Evolutionary conservation across 2,888 invertebrate genomes (phyloP).

Genomic region (Idaea straminata): DNA sequence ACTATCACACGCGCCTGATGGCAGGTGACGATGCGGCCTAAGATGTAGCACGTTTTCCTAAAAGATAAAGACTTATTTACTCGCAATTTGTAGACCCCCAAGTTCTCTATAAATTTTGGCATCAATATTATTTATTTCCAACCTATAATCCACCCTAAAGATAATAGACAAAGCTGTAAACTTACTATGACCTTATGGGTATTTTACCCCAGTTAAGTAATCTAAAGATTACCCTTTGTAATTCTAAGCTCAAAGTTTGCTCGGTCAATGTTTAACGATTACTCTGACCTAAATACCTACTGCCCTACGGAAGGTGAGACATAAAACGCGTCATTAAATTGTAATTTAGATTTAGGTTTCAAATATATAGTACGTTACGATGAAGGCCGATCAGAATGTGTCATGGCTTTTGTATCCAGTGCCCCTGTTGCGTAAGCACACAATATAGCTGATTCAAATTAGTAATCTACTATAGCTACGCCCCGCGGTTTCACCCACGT

Average conservation of each 20-base stretch:
- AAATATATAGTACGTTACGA: background rate
- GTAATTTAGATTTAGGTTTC: background rate
- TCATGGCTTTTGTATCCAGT: background rate
- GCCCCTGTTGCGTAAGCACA: background rate
- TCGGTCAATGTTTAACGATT: background rate
- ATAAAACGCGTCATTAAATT: background rate
- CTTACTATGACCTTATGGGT: background rate
- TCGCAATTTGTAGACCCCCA: no score
- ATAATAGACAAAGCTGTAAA: no score
- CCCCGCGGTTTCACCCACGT: no score
- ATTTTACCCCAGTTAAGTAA: background rate
- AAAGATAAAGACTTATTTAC: no score
- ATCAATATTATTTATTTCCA: background rate
- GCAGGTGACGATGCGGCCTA: no score
- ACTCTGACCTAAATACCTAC: constrained; percentile 2
- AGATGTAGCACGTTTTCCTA: no score
- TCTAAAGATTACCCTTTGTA: background rate
- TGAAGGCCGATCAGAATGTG: background rate
- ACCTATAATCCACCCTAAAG: background rate
- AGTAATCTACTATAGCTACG: no score
- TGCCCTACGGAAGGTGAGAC: constrained; percentile 3
- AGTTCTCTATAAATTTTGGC: background rate
- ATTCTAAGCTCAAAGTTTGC: background rate
- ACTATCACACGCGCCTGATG: no score
- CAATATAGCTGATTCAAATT: no score